Evolutionary conservation across 2,888 invertebrate genomes (phyloP), one percentile per base, ranked within the genome.

Genomic region (Ganaspis brasiliensis): DNA sequence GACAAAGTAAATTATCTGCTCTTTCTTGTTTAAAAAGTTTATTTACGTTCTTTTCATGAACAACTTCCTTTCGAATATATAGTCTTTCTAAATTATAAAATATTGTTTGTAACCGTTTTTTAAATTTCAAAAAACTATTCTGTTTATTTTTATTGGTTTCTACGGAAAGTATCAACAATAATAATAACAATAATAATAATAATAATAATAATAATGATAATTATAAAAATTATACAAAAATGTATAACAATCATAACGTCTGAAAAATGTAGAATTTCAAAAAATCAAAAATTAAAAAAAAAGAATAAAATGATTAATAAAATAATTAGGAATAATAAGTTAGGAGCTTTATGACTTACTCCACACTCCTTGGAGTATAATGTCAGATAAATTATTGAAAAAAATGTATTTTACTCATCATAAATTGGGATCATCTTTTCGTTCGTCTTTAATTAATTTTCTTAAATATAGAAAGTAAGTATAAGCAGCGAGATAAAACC

Each of bases 361-460:
- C 21, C 21, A 26, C 12, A 10, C 14, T 21, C 10, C 0, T 19
- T 35, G 16, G 52, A 52, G 24, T 26, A 26, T 14, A 56, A 56
- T 14, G 56, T 56, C 56, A 56, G 24, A 56, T 56, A 56, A 56
- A 56, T 56, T 19, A 52, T 24, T 19, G 21, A 1, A 21, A 61
- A 40, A 24, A 40, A 63, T 63, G 19, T 63, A 37, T 63, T 40
- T 63, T 63, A 40, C 37, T 63, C 37, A 40, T 40, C 40, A 63
- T 63, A 40, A 63, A 63, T 40, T 63, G 40, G 19, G 12, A 40
- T 40, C 40, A 63, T 40, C 21, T 63, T 40, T 14, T 63, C 24
- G 40, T 40, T 24, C 40, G 63, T 63, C 21, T 37, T 63, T 63
- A 63, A 63, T 40, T 63, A 40, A 40, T 63, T 63, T 63, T 40